Evolutionary conservation across 2,797 vertebrate genomes (phyloP).

Genomic region (Acanthornis magna): DNA sequence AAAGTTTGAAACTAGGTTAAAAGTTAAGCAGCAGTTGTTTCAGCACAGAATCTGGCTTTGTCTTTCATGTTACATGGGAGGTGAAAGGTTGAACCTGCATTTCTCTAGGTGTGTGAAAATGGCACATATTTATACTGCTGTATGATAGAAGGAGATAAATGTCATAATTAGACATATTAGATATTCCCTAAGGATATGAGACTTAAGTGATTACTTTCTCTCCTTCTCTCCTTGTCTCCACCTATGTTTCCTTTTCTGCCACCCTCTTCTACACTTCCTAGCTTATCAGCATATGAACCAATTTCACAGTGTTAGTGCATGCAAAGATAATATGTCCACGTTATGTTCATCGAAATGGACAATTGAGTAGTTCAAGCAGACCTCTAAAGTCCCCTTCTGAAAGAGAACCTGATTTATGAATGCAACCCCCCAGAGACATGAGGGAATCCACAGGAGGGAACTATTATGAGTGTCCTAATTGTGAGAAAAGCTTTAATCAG

Average conservation of each 20-base stretch:
- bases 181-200: not conserved
- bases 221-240: not conserved
- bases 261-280: not conserved
- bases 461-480: not conserved
- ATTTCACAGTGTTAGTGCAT: not conserved
- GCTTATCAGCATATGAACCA: not conserved
- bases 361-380: not conserved
- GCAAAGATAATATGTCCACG: not conserved
- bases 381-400: not conserved
- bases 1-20: not conserved
- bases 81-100: not conserved
- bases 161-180: not conserved
- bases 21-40: not conserved
- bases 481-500: slow-evolving; percentile 33
- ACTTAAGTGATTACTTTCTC: not conserved
- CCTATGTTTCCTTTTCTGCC: not conserved
- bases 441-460: not conserved
- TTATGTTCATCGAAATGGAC: not conserved
- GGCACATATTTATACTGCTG: not conserved
- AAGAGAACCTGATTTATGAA: not conserved
- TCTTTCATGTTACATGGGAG: not conserved
- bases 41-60: not conserved
- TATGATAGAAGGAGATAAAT: not conserved
- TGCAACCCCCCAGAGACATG: not conserved
- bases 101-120: not conserved